A percentile compares a stretch with the other conserved stretches of the same genome.
These are phyloP conservation scores for Pseudanteris insignis DNA, from an alignment of 2,888 invertebrate species.

Conservation along the genomic window DNA sequence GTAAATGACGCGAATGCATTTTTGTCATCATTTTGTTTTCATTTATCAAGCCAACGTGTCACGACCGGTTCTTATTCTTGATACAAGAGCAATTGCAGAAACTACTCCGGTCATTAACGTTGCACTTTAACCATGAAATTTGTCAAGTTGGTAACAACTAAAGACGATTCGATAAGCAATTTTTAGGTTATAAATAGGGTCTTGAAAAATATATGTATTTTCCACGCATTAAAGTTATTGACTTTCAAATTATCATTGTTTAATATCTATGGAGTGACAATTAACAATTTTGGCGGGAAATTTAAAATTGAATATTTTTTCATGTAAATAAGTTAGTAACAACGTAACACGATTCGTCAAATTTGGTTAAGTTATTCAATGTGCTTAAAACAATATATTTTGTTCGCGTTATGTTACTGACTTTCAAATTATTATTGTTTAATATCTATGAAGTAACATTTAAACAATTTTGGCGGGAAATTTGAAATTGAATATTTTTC, in stretches of 20 bases:
- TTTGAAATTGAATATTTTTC: not conserved
- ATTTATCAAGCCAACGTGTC: too few species aligned
- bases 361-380: conserved; percentile 1
- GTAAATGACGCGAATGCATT: too few species aligned
- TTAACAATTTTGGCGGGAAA: conserved; percentile 5
- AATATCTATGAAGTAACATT: too few species aligned
- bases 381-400: not conserved
- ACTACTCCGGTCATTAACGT: too few species aligned
- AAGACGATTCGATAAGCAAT: not conserved
- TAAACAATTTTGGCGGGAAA: conserved; percentile 2
- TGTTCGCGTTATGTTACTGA: not conserved
- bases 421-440: not conserved
- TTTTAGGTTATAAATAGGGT: not conserved
- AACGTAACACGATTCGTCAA: too few species aligned
- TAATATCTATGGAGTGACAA: too few species aligned
- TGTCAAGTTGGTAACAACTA: too few species aligned
- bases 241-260: not conserved
- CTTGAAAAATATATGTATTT: not conserved
- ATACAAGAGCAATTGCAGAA: too few species aligned
- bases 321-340: not conserved
- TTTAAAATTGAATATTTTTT: not conserved
- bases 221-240: not conserved
- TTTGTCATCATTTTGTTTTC: too few species aligned
- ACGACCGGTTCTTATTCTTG: too few species aligned
- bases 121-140: too few species aligned